Conservation (phyloP, 2,888 invertebrate genomes). For the Chamaedrilus cognettii region DNA sequence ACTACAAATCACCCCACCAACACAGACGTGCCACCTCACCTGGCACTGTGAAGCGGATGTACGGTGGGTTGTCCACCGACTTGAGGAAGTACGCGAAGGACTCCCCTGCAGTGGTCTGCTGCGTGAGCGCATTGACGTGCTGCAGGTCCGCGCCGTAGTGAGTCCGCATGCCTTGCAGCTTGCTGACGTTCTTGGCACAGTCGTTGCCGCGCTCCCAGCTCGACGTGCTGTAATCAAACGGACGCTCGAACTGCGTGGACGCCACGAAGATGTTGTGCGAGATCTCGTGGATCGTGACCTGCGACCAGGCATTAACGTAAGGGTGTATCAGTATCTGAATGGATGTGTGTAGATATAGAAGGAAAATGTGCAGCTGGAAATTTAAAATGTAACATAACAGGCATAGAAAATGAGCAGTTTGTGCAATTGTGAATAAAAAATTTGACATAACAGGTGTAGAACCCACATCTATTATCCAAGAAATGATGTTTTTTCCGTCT, state of each 20-base stretch:
- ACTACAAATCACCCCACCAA: neutral
- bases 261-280: slow-evolving; percentile 37
- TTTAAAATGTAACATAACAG: too few relatives aligned
- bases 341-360: too few relatives aligned
- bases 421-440: too few relatives aligned
- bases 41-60: slow-evolving; percentile 46
- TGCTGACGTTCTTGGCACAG: slow-evolving; percentile 35
- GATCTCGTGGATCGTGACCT: slow-evolving; percentile 32
- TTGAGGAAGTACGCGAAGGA: slow-evolving; percentile 44
- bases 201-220: slow-evolving; percentile 35
- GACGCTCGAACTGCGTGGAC: slow-evolving; percentile 46
- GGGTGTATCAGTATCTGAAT: too few relatives aligned
- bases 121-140: slow-evolving; percentile 28
- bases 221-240: slow-evolving; percentile 40
- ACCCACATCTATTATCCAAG: too few relatives aligned
- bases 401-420: too few relatives aligned
- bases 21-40: slow-evolving; percentile 34
- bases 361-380: too few relatives aligned
- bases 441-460: too few relatives aligned
- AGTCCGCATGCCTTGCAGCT: slow-evolving; percentile 30
- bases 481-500: too few relatives aligned
- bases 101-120: slow-evolving; percentile 14
- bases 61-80: slow-evolving; percentile 40
- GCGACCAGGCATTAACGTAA: slow-evolving; percentile 7
- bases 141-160: slow-evolving; percentile 27